These are phyloP conservation scores for Proisotoma minuta DNA, from an alignment of 2,888 invertebrate species.

Conservation along the genomic window DNA sequence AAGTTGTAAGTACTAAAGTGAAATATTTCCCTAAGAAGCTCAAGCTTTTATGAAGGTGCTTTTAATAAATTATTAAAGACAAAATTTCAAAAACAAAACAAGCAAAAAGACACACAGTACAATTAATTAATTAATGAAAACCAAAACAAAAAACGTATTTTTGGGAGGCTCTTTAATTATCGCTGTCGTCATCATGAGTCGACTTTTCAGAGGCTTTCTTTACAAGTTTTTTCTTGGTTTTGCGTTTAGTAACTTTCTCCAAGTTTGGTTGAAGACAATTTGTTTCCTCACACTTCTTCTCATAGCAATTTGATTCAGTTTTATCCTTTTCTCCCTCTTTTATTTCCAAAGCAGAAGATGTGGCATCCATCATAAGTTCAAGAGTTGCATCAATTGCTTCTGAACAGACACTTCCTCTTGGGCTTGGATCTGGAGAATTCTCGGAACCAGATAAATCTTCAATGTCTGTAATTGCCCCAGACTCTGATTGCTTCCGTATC, in stretches of 20 bases:
- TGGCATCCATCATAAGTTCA: conserved; percentile 34
- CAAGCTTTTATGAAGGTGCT: conserved; percentile 30
- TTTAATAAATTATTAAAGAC: too few species aligned
- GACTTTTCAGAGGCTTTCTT: background rate
- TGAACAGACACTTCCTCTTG: background rate
- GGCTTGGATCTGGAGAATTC: conserved; percentile 1
- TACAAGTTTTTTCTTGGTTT: conserved; percentile 2
- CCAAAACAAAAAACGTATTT: too few species aligned
- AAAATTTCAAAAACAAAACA: too few species aligned
- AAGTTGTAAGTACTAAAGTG: too few species aligned
- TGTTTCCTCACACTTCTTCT: background rate
- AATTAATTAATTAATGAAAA: conserved; percentile 3
- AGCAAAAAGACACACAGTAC: too few species aligned
- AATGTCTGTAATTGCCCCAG: conserved; percentile 35
- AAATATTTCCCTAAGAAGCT: conserved; percentile 47
- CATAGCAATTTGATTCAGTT: background rate
- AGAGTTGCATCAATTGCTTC: conserved; percentile 20
- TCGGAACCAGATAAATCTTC: conserved; percentile 39
- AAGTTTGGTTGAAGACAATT: conserved; percentile 25
- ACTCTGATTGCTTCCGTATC: too few species aligned
- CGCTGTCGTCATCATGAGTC: too few species aligned
- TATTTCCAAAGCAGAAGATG: conserved; percentile 32
- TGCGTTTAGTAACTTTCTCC: conserved; percentile 31
- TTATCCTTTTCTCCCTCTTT: conserved; percentile 30
- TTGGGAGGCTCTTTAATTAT: too few species aligned